phyloP scores from a whole-genome alignment of 2,797 vertebrate genomes.

The Furcifer pardalis region DNA sequence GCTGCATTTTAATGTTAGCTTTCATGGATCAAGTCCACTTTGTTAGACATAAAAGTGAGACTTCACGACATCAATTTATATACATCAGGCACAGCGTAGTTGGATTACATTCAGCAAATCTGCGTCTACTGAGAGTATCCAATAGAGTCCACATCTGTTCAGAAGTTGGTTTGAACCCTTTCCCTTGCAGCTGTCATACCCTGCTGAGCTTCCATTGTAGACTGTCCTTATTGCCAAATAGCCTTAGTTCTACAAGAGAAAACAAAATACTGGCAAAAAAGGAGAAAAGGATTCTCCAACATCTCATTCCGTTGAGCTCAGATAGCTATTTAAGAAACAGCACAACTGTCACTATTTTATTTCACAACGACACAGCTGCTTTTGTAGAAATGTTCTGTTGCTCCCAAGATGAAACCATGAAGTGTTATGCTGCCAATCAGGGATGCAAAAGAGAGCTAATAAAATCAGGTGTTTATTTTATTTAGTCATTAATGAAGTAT shows the following conservation, averaged over 20 bases:
- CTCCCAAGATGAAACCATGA: neutral
- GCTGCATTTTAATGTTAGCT: too few relatives aligned
- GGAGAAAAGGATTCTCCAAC: neutral
- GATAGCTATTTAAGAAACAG: neutral
- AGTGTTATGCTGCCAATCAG: neutral
- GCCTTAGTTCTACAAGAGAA: neutral
- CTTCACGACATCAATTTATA: too few relatives aligned
- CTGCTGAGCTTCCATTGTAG: neutral
- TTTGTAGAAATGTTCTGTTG: neutral
- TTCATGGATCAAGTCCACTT: too few relatives aligned
- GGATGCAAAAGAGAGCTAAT: neutral
- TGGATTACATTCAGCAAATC: neutral
- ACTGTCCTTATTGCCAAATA: neutral
- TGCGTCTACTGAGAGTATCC: too few relatives aligned
- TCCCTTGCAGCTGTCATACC: too few relatives aligned
- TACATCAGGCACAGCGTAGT: too few relatives aligned
- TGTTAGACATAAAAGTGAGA: too few relatives aligned
- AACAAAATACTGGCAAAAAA: neutral
- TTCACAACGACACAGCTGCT: neutral
- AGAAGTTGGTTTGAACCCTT: neutral
- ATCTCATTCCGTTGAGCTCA: neutral
- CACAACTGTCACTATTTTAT: neutral
- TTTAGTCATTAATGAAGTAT: slow-evolving; percentile 6
- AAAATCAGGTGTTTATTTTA: slow-evolving; percentile 33
- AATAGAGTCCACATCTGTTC: neutral